Conservation (phyloP, 64 coral and sea anemone species). For the Montipora capricornis region DNA sequence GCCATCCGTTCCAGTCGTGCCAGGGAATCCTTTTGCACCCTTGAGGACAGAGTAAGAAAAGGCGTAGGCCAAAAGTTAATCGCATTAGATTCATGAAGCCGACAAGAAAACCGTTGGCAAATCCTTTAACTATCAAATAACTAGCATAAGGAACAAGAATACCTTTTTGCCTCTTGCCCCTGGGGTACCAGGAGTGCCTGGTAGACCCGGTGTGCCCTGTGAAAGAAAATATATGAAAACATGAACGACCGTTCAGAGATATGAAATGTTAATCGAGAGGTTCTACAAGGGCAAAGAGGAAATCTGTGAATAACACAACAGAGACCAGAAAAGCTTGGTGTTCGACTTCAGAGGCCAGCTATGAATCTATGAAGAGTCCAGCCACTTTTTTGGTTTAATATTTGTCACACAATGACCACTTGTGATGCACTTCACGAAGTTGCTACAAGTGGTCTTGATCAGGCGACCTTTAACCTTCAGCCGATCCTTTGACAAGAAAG, state of each 20-base stretch:
- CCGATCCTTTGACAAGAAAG: no score
- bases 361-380: no score
- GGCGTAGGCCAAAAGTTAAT: not conserved
- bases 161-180: slow-evolving; percentile 26
- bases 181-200: slow-evolving; percentile 18
- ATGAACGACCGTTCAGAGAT: not conserved
- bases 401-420: no score
- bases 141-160: not conserved
- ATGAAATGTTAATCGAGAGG: not conserved
- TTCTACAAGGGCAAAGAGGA: not conserved
- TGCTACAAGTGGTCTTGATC: no score
- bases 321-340: no score
- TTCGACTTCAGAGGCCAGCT: no score
- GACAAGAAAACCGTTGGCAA: no score
- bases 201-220: slow-evolving; percentile 39
- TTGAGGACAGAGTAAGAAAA: not conserved
- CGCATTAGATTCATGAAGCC: not conserved
- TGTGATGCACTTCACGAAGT: no score
- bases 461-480: no score
- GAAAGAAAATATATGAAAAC: not conserved
- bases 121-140: not conserved
- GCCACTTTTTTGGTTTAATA: no score
- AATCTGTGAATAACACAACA: no score
- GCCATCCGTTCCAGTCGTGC: slow-evolving; percentile 12
- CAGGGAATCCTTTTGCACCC: slow-evolving; percentile 55